Evolutionary conservation across 2,113 vertebrate genomes (phyloP).

Genomic region (Myotis yumanensis): DNA sequence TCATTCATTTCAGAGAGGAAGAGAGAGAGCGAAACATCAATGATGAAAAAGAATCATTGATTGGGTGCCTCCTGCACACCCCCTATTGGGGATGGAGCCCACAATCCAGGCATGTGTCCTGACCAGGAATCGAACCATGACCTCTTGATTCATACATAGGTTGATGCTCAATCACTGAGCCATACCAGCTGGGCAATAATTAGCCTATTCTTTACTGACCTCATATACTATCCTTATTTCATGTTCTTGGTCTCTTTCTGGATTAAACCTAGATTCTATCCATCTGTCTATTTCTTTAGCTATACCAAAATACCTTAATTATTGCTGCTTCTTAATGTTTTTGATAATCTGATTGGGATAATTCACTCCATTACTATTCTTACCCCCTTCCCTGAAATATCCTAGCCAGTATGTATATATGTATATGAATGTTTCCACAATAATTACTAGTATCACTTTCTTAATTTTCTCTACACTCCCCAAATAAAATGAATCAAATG

Average conservation of each 20-base stretch:
- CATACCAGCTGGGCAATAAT: too few relatives aligned
- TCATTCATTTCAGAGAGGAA: too few relatives aligned
- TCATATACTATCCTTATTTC: neutral
- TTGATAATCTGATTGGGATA: constrained; percentile 48
- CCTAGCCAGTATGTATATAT: neutral
- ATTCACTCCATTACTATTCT: constrained; percentile 40
- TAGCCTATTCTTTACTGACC: neutral
- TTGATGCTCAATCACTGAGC: too few relatives aligned
- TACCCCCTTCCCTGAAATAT: neutral
- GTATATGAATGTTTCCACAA: neutral
- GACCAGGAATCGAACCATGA: too few relatives aligned
- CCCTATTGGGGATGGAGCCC: too few relatives aligned
- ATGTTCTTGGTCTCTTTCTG: neutral
- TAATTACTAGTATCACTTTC: constrained; percentile 45
- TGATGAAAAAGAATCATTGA: too few relatives aligned
- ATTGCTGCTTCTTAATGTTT: constrained; percentile 56
- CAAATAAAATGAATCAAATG: constrained; percentile 22
- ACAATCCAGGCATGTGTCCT: too few relatives aligned
- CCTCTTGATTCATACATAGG: too few relatives aligned
- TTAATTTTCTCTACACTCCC: constrained; percentile 7
- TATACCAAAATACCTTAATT: constrained; percentile 54
- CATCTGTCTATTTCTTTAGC: constrained; percentile 44
- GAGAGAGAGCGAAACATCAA: too few relatives aligned
- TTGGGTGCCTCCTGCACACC: too few relatives aligned
- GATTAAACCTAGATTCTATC: neutral